phyloP scores from a whole-genome alignment of 2,113 vertebrate genomes.

The Spermophilus dauricus region DNA sequence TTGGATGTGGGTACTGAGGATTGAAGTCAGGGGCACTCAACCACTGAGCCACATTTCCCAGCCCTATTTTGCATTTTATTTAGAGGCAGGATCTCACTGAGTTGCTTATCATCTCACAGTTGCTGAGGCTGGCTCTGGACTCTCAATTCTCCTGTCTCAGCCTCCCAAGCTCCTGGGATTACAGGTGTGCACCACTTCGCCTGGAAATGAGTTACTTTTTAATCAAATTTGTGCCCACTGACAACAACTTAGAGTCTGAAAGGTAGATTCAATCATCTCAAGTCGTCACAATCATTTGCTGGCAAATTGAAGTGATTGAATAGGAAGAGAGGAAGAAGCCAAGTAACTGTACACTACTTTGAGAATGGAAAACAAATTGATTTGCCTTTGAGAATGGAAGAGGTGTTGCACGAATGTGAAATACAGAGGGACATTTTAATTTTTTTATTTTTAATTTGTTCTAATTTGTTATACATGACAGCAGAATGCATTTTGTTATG shows the following conservation, averaged over 20 bases:
- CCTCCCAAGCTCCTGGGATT: too few relatives aligned
- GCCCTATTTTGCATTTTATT: too few relatives aligned
- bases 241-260: not conserved
- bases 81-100: too few relatives aligned
- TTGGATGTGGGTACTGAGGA: too few relatives aligned
- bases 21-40: too few relatives aligned
- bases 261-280: not conserved
- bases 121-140: too few relatives aligned
- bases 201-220: not conserved
- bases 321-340: not conserved
- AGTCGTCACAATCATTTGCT: not conserved
- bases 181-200: too few relatives aligned
- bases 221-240: not conserved
- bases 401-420: not conserved
- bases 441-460: not conserved
- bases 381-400: constrained; percentile 6
- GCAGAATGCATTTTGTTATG: too few relatives aligned
- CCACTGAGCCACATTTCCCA: too few relatives aligned
- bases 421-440: not conserved
- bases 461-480: too few relatives aligned
- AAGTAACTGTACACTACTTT: not conserved
- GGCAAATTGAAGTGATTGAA: not conserved
- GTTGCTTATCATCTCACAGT: too few relatives aligned
- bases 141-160: too few relatives aligned
- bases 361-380: not conserved